Evolutionary conservation across 92 coral and sea anemone species (phyloP), one percentile per base, ranked within the genome.

Genomic region (Virgularia gustaviana): DNA sequence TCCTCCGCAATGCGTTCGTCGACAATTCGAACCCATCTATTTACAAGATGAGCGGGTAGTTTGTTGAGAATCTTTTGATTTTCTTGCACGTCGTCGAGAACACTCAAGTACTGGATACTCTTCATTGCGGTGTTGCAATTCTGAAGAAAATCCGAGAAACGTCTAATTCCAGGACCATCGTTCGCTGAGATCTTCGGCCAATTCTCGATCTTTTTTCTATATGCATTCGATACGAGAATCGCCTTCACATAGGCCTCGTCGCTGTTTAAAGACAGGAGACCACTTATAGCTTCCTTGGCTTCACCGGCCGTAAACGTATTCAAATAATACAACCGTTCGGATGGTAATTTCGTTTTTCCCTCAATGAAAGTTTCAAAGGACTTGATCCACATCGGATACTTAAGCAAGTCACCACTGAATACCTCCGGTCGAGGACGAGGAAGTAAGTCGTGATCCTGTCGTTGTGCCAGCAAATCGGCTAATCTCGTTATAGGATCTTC

Each of bases 181-280:
- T 77, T 77, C 36, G 77, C 72, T 3, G 60, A 65, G 19, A 80
- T 83, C 73, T 77, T 87, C 0, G 86, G 92, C 92, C 84, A 77
- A 27, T 79, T 77, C 13, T 77, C 71, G 2, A 76, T 58, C 51
- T 63, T 83, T 72, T 73, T 77, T 57, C 87, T 62, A 70, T 70
- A 71, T 34, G 85, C 91, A 19, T 70, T 77, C 36, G 85, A 79
- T 18, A 87, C 86, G 4, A 83, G 60, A 65, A 83, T 76, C 34
- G 88, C 85, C 37, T 71, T 49, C n/a, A 32, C 44, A 73, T 83
- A 87, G 41, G 84, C 83, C 5, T 79, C 85, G n/a, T 36, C 54
- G 42, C 54, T 79, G 10, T 83, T 73, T 53, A 66, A 51, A 16
- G 35, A 59, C 20, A 86, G 73, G 52, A 73, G 29, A 34, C 81